Evolutionary conservation across 2,113 vertebrate species (phyloP).

Genomic region (Mellivora capensis): DNA sequence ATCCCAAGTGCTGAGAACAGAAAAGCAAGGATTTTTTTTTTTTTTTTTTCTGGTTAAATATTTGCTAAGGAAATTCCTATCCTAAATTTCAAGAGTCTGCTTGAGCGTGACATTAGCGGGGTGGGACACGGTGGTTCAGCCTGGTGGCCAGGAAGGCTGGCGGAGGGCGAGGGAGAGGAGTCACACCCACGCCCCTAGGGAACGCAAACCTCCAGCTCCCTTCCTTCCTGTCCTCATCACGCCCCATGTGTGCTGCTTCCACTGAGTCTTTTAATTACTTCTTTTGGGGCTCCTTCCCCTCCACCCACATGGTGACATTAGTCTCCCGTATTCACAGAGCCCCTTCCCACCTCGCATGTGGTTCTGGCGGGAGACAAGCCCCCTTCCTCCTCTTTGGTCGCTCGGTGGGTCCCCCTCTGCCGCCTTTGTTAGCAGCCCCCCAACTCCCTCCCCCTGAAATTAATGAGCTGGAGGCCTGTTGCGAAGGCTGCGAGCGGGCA

Average conservation of each 20-base stretch:
- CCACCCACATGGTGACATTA: neutral
- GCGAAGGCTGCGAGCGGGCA: neutral
- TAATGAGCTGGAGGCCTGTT: neutral
- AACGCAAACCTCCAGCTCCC: accelerated
- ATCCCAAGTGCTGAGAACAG: neutral
- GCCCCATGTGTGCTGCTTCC: accelerated
- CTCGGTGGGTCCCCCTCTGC: accelerated
- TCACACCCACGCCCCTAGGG: accelerated
- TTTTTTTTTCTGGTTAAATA: slow-evolving; percentile 48
- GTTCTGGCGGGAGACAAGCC: neutral
- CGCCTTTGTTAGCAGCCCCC: neutral
- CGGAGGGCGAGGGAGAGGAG: accelerated
- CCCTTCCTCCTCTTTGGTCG: accelerated
- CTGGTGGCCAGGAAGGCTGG: neutral
- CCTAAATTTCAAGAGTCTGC: neutral
- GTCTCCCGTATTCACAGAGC: neutral
- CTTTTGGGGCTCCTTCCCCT: neutral
- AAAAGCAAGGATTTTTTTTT: neutral
- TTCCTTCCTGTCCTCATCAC: neutral
- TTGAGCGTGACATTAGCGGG: neutral
- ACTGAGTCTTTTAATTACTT: neutral
- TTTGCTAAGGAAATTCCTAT: slow-evolving; percentile 61
- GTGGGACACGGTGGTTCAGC: accelerated
- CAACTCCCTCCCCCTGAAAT: neutral
- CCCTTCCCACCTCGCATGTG: neutral